A percentile compares a stretch with the other conserved stretches of the same genome.
Evolutionary conservation across 2,113 vertebrate genomes (phyloP).

Genomic region (Calonectris borealis): DNA sequence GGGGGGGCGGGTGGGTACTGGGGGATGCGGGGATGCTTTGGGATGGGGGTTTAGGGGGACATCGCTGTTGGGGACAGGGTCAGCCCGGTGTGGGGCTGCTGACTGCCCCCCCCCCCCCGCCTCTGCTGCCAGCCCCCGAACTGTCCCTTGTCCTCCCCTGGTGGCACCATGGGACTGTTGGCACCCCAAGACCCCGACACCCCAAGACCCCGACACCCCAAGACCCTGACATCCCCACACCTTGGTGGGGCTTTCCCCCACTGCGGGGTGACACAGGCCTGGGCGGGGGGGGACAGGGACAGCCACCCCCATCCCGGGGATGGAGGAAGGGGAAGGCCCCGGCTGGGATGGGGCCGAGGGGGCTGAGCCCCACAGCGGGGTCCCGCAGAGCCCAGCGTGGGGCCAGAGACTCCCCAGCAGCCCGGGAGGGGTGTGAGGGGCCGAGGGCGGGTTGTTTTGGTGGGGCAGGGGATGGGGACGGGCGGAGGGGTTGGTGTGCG

Average conservation of each 20-base stretch:
- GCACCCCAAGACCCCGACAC: too few relatives aligned
- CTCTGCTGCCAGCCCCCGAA: background rate
- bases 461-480: background rate
- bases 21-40: too few relatives aligned
- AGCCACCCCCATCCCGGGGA: background rate
- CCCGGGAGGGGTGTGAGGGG: rapidly evolving
- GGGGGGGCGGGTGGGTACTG: too few relatives aligned
- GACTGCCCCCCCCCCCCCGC: too few relatives aligned
- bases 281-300: background rate
- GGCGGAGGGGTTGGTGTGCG: rapidly evolving
- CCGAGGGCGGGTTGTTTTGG: background rate
- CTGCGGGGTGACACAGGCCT: background rate
- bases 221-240: background rate
- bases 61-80: too few relatives aligned
- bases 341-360: rapidly evolving
- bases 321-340: background rate
- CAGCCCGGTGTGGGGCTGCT: too few relatives aligned
- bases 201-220: background rate
- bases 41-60: too few relatives aligned
- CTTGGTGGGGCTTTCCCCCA: background rate
- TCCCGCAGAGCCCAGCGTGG: background rate
- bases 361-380: background rate
- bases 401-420: background rate
- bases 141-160: background rate
- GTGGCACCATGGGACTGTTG: background rate